phyloP scores from a whole-genome alignment of 2,797 vertebrate genomes.

The Cuculus canorus region DNA sequence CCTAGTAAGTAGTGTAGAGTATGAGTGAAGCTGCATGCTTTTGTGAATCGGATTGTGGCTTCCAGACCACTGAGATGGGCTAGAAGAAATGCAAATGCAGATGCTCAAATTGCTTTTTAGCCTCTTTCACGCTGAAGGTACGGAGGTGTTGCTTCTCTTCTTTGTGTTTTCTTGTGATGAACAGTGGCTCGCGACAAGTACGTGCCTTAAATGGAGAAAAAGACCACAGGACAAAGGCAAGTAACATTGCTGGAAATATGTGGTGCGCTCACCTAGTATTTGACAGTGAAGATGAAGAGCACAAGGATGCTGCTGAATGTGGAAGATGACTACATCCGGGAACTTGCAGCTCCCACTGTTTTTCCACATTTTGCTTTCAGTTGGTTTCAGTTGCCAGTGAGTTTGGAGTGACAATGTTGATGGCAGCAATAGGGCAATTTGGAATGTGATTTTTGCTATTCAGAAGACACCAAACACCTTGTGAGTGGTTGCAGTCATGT shows the following conservation, averaged over 20 bases:
- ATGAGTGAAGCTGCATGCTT: neutral
- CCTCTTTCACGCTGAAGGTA: neutral
- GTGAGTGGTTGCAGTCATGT: neutral
- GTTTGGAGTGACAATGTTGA: accelerated
- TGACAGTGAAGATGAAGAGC: neutral
- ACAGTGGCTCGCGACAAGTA: neutral
- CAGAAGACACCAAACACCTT: neutral
- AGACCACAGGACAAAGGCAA: neutral
- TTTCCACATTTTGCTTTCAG: neutral
- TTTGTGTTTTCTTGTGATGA: neutral
- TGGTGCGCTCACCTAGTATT: neutral
- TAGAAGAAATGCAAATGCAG: neutral
- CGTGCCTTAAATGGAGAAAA: neutral
- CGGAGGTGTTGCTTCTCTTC: neutral
- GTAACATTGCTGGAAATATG: neutral
- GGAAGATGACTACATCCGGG: neutral
- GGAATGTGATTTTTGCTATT: neutral
- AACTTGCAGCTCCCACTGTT: neutral
- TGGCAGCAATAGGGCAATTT: neutral
- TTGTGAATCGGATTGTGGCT: neutral
- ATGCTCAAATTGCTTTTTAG: neutral
- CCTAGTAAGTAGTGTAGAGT: neutral
- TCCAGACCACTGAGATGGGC: neutral
- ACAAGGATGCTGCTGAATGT: neutral
- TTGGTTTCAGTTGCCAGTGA: neutral